Percentiles rank a stretch among this genome's conserved stretches.
Evolutionary conservation across 2,113 vertebrate genomes (phyloP).

Genomic region (Piaya cayana): DNA sequence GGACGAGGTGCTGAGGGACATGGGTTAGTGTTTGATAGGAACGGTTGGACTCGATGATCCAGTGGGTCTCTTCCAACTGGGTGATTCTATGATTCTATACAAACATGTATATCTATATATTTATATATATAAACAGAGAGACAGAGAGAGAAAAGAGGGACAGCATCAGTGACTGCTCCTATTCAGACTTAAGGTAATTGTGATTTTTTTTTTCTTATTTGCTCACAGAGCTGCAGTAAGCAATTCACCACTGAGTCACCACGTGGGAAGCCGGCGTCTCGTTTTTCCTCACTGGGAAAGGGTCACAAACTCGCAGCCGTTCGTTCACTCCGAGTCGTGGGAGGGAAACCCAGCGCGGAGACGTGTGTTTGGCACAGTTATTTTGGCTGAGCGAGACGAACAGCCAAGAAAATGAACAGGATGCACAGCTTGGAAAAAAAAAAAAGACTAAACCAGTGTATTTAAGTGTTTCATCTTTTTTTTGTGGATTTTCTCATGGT

Average conservation of each 20-base stretch:
- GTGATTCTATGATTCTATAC: too few relatives aligned
- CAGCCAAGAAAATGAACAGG: background rate
- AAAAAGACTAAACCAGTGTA: background rate
- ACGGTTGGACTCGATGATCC: too few relatives aligned
- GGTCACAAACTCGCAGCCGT: background rate
- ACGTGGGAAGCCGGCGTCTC: background rate
- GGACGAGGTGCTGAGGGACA: too few relatives aligned
- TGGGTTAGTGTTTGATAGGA: too few relatives aligned
- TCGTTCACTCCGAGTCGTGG: fast-evolving
- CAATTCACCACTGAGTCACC: background rate
- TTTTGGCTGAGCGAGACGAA: background rate
- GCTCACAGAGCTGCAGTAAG: background rate
- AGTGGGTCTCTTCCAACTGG: too few relatives aligned
- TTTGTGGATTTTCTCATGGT: background rate
- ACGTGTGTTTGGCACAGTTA: background rate
- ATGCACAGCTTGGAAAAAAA: background rate
- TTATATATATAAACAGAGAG: too few relatives aligned
- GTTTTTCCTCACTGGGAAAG: background rate
- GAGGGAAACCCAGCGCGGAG: background rate
- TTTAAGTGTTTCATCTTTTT: background rate
- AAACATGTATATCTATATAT: too few relatives aligned
- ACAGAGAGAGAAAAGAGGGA: background rate
- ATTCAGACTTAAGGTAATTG: background rate
- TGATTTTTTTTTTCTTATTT: background rate
- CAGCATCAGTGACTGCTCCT: background rate